Percentiles rank a stretch among this genome's conserved stretches.
phyloP scores from a whole-genome alignment of 2,113 vertebrate genomes.

The Plotosus lineatus region DNA sequence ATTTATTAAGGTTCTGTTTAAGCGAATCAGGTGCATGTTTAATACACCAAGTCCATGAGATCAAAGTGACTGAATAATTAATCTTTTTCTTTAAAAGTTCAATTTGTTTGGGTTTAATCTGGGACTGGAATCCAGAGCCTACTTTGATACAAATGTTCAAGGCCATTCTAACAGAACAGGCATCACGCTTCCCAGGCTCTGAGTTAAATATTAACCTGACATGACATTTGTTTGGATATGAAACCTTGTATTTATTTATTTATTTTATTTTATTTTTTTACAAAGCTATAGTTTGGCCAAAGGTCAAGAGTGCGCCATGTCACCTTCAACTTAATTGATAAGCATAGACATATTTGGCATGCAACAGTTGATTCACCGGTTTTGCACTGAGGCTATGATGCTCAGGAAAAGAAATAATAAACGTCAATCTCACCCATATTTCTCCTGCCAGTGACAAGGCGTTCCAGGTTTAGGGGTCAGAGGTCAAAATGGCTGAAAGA shows the following conservation, averaged over 20 bases:
- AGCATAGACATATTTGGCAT: background rate
- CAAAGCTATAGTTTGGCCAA: background rate
- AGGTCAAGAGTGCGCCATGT: background rate
- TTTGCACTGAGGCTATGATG: background rate
- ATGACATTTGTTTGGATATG: too few species aligned
- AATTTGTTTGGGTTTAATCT: background rate
- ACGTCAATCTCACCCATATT: background rate
- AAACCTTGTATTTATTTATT: too few species aligned
- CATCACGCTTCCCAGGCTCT: background rate
- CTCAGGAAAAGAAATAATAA: background rate
- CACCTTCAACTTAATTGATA: background rate
- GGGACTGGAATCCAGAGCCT: background rate
- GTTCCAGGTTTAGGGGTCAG: too few species aligned
- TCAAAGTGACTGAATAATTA: background rate
- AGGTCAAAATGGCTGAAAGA: too few species aligned
- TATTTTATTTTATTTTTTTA: too few species aligned
- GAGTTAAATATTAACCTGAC: constrained; percentile 19
- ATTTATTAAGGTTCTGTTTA: background rate
- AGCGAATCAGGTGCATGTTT: background rate
- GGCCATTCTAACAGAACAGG: constrained; percentile 8
- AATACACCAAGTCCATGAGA: background rate
- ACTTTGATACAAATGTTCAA: constrained; percentile 17
- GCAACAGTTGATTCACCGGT: background rate
- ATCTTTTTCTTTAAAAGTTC: background rate
- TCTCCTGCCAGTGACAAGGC: background rate